Conservation (phyloP, 2,797 vertebrate species). For the Eulemur coronatus region DNA sequence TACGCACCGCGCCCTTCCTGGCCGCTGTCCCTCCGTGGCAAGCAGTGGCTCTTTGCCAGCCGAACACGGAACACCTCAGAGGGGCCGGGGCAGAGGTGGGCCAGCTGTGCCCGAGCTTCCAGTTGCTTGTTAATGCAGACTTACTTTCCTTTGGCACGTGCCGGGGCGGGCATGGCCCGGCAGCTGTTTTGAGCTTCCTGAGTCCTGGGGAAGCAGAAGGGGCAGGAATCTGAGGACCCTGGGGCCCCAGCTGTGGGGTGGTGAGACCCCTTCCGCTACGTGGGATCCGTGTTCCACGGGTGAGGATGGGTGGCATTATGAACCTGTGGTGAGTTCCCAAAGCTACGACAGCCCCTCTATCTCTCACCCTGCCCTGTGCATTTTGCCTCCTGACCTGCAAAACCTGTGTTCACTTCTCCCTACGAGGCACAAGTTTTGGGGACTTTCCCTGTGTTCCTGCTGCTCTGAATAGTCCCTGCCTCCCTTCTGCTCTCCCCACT, state of each 20-base stretch:
- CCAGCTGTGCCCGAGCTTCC: background rate
- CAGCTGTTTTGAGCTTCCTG: background rate
- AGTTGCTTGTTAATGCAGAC: background rate
- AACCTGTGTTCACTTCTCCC: background rate
- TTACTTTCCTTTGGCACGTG: rapidly evolving
- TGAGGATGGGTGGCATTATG: background rate
- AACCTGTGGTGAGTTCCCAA: background rate
- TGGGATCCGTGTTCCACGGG: rapidly evolving
- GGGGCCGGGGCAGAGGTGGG: background rate
- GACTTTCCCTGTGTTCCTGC: background rate
- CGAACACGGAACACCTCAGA: background rate
- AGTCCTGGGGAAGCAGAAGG: background rate
- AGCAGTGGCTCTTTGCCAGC: background rate
- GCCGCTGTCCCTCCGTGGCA: rapidly evolving
- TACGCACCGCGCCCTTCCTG: background rate
- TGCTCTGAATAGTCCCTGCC: background rate
- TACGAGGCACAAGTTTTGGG: background rate
- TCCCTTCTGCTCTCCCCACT: background rate
- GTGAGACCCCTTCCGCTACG: rapidly evolving
- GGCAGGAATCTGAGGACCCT: background rate
- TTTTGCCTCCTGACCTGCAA: background rate
- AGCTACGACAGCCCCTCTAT: background rate
- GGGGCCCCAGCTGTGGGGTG: background rate
- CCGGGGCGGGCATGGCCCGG: too few species aligned
- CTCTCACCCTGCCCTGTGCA: background rate